Base-by-base conservation (phyloP, 2,888 invertebrate genomes). In the Epicampocera succincta region DNA sequence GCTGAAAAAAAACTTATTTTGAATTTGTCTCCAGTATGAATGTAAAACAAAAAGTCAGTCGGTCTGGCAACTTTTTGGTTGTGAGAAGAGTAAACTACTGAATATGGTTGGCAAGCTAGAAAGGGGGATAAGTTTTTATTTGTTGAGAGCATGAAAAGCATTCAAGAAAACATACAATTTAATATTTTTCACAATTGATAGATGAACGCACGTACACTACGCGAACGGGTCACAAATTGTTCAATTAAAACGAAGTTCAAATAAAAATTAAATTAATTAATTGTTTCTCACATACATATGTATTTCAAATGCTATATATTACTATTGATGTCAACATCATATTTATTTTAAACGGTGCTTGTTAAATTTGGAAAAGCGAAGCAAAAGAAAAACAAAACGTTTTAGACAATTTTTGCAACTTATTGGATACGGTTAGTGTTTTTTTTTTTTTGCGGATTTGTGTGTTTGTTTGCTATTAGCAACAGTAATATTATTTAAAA, bases 211-310 rank as follows among this genome's bases (percentile, higher is more conserved):
- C 61, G 78, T 78, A 83, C 52, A 78, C 58, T 65, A 73, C 71
- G 79, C 72, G 80, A 84, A 80, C 80, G 77, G 82, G 82, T 83
- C 80, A 84, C 80, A 83, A 76, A 78, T 83, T 82, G 76, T 83
- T 58, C 81, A 83, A 84, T 84, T 83, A 84, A 82, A 78, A 54
- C 58, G 78, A 66, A 84, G 83, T 82, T 83, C 81, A 83, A 81
- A 83, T 82, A 80, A 84, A 33, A 84, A 83, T 83, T 81, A 58
- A 83, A 83, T 83, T 72, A 83, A 77, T 84, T 78, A 82, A 82
- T 84, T 83, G 60, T 65, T 71, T 75, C 66, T 82, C 73, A 71
- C 60, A 76, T 60, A 69, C 25, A 9, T 15, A 15, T n/a, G n/a
- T 33, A 38, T 65, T 65, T 15, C 42, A 65, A 66, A 33, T n/a